A percentile compares a stretch with the other conserved stretches of the same genome.
Conservation (phyloP, 1,140 invertebrate genomes). For the Eciton burchellii region DNA sequence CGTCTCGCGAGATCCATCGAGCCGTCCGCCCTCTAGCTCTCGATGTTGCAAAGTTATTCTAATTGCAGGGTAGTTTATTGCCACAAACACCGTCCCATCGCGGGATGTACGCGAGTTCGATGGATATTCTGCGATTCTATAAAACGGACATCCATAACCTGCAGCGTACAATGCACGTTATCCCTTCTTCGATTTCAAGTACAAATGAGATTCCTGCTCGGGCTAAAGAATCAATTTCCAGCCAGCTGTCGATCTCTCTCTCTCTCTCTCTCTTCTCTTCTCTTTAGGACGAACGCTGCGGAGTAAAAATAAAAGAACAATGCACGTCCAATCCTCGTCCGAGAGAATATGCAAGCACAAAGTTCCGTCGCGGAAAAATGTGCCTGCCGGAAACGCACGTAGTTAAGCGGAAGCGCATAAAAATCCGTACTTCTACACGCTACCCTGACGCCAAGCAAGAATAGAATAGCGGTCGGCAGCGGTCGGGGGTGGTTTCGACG, state of each 20-base stretch:
- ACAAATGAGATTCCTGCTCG: neutral
- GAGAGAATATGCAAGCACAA: neutral
- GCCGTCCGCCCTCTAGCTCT: slow-evolving; percentile 2
- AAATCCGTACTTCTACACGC: slow-evolving; percentile 11
- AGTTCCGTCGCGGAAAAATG: neutral
- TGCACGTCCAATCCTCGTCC: neutral
- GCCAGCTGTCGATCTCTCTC: neutral
- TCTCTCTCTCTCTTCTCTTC: neutral
- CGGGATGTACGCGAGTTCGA: neutral
- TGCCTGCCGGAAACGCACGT: slow-evolving; percentile 1
- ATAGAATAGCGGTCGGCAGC: neutral
- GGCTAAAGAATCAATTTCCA: neutral
- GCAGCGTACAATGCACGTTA: no score
- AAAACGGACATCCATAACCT: no score
- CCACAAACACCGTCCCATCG: no score
- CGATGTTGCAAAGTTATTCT: slow-evolving; percentile 72
- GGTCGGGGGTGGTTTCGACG: slow-evolving; percentile 8
- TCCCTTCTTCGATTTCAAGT: no score
- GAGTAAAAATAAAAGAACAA: neutral
- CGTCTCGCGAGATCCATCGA: slow-evolving; percentile 42
- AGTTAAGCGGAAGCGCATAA: slow-evolving; percentile 60
- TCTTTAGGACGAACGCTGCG: neutral
- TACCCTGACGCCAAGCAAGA: neutral
- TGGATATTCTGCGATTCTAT: no score
- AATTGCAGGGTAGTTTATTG: slow-evolving; percentile 59